Conservation (phyloP, 2,888 invertebrate species). For the Nematopogon swammerdamellus region DNA sequence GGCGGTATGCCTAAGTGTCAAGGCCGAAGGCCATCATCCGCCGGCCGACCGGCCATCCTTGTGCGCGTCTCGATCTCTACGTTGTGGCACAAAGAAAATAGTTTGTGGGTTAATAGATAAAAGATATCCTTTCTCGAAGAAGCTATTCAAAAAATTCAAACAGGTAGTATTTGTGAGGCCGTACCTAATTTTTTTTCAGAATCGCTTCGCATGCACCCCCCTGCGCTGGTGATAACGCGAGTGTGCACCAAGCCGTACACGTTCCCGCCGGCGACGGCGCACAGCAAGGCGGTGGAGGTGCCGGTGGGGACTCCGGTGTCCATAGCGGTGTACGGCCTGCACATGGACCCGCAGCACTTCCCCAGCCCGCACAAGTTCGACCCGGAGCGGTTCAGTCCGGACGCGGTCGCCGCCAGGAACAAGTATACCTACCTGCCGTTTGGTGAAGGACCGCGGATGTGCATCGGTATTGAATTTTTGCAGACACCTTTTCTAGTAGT, state of each 20-base stretch:
- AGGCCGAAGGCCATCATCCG: too few relatives aligned
- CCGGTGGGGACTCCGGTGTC: conserved; percentile 15
- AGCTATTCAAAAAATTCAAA: too few relatives aligned
- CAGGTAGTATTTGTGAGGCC: too few relatives aligned
- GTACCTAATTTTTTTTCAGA: too few relatives aligned
- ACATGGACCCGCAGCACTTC: conserved; percentile 39
- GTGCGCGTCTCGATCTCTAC: too few relatives aligned
- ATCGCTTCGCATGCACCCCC: conserved; percentile 20
- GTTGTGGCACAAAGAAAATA: too few relatives aligned
- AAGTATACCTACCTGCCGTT: conserved; percentile 27
- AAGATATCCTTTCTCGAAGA: too few relatives aligned
- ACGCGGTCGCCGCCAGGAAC: conserved; percentile 17
- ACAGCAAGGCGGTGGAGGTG: conserved; percentile 7
- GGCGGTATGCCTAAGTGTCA: too few relatives aligned
- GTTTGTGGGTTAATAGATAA: too few relatives aligned
- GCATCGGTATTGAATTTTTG: too few relatives aligned
- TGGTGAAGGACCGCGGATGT: conserved; percentile 31
- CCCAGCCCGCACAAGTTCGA: conserved; percentile 46
- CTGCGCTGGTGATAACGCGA: conserved; percentile 15
- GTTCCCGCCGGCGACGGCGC: conserved; percentile 7
- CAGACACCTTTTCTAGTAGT: conserved; percentile 4
- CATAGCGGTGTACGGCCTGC: conserved; percentile 33
- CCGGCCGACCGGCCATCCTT: too few relatives aligned
- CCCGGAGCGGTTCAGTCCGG: conserved; percentile 42
- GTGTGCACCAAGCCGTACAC: conserved; percentile 17